These are phyloP conservation scores for Apis cerana DNA, from an alignment of 1,140 invertebrate genomes.

Conservation along the genomic window DNA sequence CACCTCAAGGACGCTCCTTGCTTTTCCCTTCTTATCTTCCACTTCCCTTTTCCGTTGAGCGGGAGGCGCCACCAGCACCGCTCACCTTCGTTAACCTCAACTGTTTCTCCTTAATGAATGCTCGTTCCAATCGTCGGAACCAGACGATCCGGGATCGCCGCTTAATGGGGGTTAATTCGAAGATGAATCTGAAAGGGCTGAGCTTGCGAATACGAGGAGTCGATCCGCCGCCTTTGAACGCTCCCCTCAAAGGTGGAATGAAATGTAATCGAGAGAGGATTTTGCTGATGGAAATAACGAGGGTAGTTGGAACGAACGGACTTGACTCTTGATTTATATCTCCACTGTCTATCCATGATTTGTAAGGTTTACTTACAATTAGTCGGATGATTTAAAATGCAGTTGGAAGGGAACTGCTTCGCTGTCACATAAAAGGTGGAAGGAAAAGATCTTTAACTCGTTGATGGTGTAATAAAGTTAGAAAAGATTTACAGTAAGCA, in stretches of 20 bases:
- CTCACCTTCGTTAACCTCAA: constrained; percentile 36
- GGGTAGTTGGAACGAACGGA: too few species aligned
- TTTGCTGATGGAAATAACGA: background rate
- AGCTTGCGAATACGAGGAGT: background rate
- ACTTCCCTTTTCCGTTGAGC: background rate
- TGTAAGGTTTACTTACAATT: too few species aligned
- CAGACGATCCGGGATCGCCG: background rate
- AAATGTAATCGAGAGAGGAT: background rate
- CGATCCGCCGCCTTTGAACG: background rate
- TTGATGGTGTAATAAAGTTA: too few species aligned
- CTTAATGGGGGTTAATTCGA: constrained; percentile 35
- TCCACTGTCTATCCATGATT: too few species aligned
- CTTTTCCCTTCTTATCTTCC: background rate
- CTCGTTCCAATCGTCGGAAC: background rate
- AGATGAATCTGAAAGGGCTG: background rate
- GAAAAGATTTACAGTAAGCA: too few species aligned
- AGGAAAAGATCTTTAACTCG: too few species aligned
- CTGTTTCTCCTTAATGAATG: constrained; percentile 18
- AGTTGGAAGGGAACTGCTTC: too few species aligned
- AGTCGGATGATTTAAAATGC: too few species aligned
- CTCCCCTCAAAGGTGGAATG: background rate
- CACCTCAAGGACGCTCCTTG: constrained; percentile 39
- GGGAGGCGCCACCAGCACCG: constrained; percentile 29
- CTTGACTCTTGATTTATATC: too few species aligned
- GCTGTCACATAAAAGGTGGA: too few species aligned